Base-by-base conservation (phyloP, 2,113 vertebrate species). In the Oreotrochilus melanogaster region DNA sequence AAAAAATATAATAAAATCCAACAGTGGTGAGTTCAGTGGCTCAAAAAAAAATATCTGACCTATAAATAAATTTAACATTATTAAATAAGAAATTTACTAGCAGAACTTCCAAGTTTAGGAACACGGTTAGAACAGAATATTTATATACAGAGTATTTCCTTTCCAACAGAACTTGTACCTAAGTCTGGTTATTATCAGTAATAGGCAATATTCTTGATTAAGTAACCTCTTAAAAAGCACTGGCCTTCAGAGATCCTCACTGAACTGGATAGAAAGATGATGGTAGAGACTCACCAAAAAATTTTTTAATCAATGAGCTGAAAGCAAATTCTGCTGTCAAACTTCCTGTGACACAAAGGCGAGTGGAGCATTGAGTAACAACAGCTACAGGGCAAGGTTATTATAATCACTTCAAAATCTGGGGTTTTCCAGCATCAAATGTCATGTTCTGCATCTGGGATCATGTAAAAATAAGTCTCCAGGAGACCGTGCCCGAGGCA, bases 151-250 rank as follows among this genome's bases (percentile, higher is more conserved):
- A 25, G 18, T 81, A 75, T 30, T 78, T 95, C 69, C 69, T 96
- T 91, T 78, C 33, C 73, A 78, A 70, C 15, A 42, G 64, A 78
- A 82, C 51, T 1, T 18, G 18, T 22, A 87, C 23, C 65, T 74
- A 75, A 73, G 80, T 78, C 72, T 33, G 60, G 43, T 73, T 81
- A 86, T 79, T 45, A 47, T 47, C 86, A 93, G 58, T 89, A 94
- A 93, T 12, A 30, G 0, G 1, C 50, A 82, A 60, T 65, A 53
- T 22, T 73, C 56, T 86, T 50, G 30, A 56, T 48, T 31, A 67
- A 72, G 27, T 39, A 69, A 70, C 25, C 51, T 58, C 60, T 62
- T n/a, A 54, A 73, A 83, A 81, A 86, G 48, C 72, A 74, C 50
- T 5, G 1, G 15, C n/a, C 64, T 76, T 54, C 51, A 76, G 64